These are phyloP conservation scores for Phyllostomus hastatus DNA, from an alignment of 2,113 vertebrate genomes.

Conservation along the genomic window DNA sequence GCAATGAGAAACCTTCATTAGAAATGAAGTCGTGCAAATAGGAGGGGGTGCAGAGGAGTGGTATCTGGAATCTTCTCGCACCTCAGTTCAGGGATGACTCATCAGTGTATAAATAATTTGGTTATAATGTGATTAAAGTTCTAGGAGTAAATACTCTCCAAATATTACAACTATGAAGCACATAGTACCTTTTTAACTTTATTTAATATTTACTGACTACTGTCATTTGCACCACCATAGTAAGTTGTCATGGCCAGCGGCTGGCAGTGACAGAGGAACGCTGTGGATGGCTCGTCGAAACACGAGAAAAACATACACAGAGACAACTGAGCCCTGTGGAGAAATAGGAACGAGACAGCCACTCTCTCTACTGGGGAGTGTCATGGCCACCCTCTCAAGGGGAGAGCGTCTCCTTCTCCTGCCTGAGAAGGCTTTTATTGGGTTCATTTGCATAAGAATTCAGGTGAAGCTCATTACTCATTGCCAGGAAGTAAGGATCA, in stretches of 20 bases:
- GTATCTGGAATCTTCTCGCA: background rate
- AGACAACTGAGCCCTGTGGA: too few species aligned
- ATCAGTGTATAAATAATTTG: background rate
- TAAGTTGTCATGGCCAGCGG: background rate
- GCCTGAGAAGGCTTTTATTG: too few species aligned
- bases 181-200: conserved; percentile 4
- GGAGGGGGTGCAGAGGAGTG: background rate
- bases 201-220: background rate
- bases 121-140: background rate
- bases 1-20: background rate
- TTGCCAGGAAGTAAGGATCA: too few species aligned
- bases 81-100: background rate
- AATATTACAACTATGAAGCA: background rate
- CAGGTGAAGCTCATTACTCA: too few species aligned
- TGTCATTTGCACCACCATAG: background rate
- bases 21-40: background rate
- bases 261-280: too few species aligned
- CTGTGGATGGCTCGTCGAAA: too few species aligned
- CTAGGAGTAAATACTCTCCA: background rate
- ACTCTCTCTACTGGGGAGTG: too few species aligned
- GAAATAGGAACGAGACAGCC: too few species aligned
- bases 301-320: too few species aligned
- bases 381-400: too few species aligned
- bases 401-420: too few species aligned
- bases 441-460: too few species aligned